Conservation (phyloP, 1,140 invertebrate genomes). For the Phocides pigmalion region DNA sequence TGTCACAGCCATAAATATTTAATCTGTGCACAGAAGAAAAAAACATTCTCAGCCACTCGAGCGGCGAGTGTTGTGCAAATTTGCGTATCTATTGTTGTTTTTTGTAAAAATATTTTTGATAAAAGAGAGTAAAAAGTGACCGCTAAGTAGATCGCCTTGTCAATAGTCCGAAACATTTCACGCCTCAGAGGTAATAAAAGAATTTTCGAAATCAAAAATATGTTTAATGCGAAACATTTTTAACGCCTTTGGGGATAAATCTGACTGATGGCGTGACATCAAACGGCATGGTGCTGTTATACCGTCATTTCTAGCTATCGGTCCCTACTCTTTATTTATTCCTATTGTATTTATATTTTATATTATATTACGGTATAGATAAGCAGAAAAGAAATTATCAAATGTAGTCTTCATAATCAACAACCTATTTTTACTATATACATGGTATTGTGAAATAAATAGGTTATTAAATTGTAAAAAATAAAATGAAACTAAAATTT, state of each 20-base stretch:
- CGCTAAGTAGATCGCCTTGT: conserved; percentile 66
- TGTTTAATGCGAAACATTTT: not conserved
- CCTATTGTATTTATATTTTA: no score
- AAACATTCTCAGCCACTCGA: conserved; percentile 61
- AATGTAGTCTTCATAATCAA: no score
- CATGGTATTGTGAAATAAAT: no score
- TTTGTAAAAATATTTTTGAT: conserved; percentile 5
- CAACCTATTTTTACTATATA: no score
- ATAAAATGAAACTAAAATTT: no score
- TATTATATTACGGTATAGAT: no score
- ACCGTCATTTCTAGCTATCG: no score
- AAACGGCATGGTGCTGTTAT: no score
- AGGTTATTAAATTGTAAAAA: no score
- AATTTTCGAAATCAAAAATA: not conserved
- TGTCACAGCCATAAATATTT: conserved; percentile 50
- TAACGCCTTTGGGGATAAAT: not conserved
- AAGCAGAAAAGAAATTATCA: no score
- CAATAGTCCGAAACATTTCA: conserved; percentile 49
- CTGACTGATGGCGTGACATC: conserved; percentile 36
- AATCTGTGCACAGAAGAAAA: conserved; percentile 41
- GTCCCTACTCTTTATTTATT: no score
- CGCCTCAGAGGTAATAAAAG: conserved; percentile 44
- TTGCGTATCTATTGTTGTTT: conserved; percentile 51
- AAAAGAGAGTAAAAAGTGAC: conserved; percentile 53
- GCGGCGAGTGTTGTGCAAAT: conserved; percentile 59